Base-by-base conservation (phyloP, 2,797 vertebrate species). In the Gorsachius magnificus region DNA sequence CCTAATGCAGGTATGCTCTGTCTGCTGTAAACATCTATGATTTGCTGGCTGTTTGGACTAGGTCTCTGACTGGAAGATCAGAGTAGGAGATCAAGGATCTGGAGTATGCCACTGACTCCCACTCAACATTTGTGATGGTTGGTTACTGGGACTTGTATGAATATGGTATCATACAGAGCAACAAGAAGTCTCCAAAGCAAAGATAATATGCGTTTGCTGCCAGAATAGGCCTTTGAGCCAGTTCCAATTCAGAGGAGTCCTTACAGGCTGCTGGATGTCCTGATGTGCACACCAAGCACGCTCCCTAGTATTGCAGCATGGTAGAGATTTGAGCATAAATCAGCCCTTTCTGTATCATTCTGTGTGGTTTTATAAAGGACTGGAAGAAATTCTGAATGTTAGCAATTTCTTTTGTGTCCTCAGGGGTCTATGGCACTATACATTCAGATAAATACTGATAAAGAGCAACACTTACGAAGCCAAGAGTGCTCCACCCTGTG, bases 281-380 rank as follows among this genome's bases (percentile, higher is more conserved):
- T 87, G 16, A 11, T 35, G 38, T 5, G 38, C 38, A 13, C 8
- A 45, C 19, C 63, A 33, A 64, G 31, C 1, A 0, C 0, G 0
- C 69, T 85, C 9, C 20, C 14, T 61, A 4, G 25, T 38, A 10
- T 28, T 45, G 43, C 19, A 7, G 35, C 4, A 22, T 36, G 12
- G 35, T 60, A 21, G 51, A 25, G 53, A 26, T 46, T 4, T 36
- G 48, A 16, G 36, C 3, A 9, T n/a, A 57, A 58, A 36, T n/a
- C 21, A 7, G 20, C 17, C 43, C 36, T 26, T 64, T 70, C 41
- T 61, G 17, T 82, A 5, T 57, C 12, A 1, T 35, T 78, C n/a
- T 12, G 1, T 22, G 26, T 31, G 53, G 46, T 24, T 69, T 58
- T 74, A 12, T 33, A 17, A 64, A 31, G 51, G 46, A 13, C 43